Evolutionary conservation across 2,888 invertebrate genomes (phyloP), one percentile per base, ranked within the genome.

Genomic region (Idaea straminata): DNA sequence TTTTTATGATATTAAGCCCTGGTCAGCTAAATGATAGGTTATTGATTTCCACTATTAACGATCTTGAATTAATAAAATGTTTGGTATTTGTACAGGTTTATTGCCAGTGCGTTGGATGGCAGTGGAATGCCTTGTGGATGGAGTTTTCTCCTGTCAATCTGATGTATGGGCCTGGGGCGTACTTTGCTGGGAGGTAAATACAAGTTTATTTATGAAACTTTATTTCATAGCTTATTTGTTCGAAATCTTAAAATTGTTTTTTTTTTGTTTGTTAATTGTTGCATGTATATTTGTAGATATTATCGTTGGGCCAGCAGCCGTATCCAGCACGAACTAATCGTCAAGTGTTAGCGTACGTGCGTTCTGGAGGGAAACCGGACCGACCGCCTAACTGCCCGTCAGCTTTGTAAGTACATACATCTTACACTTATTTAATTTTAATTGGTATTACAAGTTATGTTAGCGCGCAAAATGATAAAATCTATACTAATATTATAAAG

Each of bases 41-140:
- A n/a, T n/a, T n/a, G n/a, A n/a, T n/a, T n/a, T n/a, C n/a, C n/a
- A n/a, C n/a, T n/a, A n/a, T n/a, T n/a, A n/a, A n/a, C n/a, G n/a
- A 13, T 15, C 5, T 7, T 15, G 15, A 15, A 5, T 58, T 4
- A 57, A 35, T 63, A 25, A 35, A 15, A 57, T 65, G 13, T 61
- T 68, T 63, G 57, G 13, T 62, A 61, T 36, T 10, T 67, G 62
- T 69, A 0, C 94, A 91, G 97, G 98, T 0, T 89, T 99, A 61
- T 87, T 99, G 63, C 99, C 99, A 1, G 98, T 99, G 0, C 94
- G 99, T 59, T 99, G 99, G 99, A 99, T 99, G 99, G 96, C 99
- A 0, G 99, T 99, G 1, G 99, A 99, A 88, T 98, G 98, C 35
- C 91, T 99, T 13, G 96, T 98, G 1, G 99, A 99, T 83, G 99